Evolutionary conservation across 2,113 vertebrate genomes (phyloP).

Genomic region (Tylochromis polylepis): DNA sequence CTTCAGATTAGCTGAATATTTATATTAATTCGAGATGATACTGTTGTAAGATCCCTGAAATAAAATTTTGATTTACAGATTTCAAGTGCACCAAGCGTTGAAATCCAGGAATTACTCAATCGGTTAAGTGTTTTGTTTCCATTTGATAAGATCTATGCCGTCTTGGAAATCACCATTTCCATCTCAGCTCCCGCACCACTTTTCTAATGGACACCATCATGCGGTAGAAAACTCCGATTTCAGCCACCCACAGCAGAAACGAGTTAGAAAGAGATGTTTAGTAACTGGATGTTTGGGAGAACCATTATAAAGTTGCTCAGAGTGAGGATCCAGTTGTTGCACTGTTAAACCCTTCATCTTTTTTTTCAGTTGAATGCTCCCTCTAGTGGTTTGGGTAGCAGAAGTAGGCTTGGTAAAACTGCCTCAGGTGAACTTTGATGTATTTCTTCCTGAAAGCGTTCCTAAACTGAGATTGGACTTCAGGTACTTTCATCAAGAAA

Average conservation of each 20-base stretch:
- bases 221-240: neutral
- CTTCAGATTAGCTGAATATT: neutral
- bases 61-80: neutral
- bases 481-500: neutral
- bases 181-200: neutral
- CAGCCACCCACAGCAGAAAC: neutral
- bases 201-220: neutral
- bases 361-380: conserved; percentile 49
- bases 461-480: neutral
- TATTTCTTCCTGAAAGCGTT: neutral
- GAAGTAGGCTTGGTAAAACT: neutral
- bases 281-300: neutral
- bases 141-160: neutral
- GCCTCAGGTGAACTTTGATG: neutral
- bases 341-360: neutral
- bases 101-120: neutral
- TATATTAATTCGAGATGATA: neutral
- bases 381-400: conserved; percentile 56
- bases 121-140: neutral
- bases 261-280: neutral
- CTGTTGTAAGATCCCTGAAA: neutral
- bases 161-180: neutral
- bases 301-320: conserved; percentile 1
- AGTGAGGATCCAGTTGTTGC: conserved; percentile 38
- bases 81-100: neutral